Percentiles rank a stretch among this genome's conserved stretches.
These are phyloP conservation scores for Rosalia funebris DNA, from an alignment of 2,888 invertebrate genomes.

Conservation along the genomic window DNA sequence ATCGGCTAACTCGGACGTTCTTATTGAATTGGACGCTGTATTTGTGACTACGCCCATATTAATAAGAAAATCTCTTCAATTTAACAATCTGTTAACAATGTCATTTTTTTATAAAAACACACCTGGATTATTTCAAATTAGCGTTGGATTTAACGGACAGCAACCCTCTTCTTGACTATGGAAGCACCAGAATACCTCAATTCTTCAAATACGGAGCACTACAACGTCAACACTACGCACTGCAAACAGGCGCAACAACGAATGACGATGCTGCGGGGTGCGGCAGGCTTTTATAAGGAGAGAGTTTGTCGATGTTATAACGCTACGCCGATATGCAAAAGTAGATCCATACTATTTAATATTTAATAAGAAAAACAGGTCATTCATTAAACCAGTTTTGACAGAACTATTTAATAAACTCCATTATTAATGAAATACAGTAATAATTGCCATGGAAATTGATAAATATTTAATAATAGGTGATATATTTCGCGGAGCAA, in stretches of 20 bases:
- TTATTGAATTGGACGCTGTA: slow-evolving; percentile 46
- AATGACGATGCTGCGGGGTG: slow-evolving; percentile 41
- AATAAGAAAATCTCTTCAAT: slow-evolving; percentile 50
- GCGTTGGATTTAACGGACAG: slow-evolving; percentile 13
- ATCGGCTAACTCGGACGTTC: slow-evolving; percentile 69
- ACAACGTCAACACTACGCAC: slow-evolving; percentile 10
- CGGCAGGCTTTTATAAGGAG: slow-evolving; percentile 49
- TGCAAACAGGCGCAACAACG: slow-evolving; percentile 31
- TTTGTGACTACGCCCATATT: slow-evolving; percentile 49
- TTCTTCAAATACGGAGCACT: background rate
- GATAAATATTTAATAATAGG: background rate
- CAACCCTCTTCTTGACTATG: slow-evolving; percentile 14
- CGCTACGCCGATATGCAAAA: slow-evolving; percentile 52
- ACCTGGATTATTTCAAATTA: slow-evolving; percentile 44
- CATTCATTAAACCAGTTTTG: background rate
- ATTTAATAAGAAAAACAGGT: background rate
- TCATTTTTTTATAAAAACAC: slow-evolving; percentile 48
- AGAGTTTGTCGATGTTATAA: slow-evolving; percentile 40
- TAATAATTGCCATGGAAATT: slow-evolving; percentile 23
- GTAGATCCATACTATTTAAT: slow-evolving; percentile 43
- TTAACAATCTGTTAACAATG: slow-evolving; percentile 34
- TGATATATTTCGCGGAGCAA: slow-evolving; percentile 17
- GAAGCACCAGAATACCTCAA: slow-evolving; percentile 28
- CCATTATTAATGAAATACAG: background rate
- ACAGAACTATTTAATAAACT: background rate